These are phyloP conservation scores for Chaetops frenatus DNA, from an alignment of 2,113 vertebrate genomes.

Conservation along the genomic window DNA sequence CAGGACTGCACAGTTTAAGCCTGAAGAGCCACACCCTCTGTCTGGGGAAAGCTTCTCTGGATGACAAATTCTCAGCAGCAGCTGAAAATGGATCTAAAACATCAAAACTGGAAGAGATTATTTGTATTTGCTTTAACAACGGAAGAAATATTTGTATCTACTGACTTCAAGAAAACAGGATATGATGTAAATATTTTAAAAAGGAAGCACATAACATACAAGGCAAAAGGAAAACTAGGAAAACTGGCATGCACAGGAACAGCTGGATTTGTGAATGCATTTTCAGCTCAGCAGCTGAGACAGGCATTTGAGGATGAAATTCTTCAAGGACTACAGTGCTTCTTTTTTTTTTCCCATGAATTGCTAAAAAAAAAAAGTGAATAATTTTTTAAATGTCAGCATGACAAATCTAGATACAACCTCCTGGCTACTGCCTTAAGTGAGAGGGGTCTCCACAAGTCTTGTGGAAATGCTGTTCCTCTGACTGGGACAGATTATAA, in stretches of 20 bases:
- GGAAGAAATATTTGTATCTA: not conserved
- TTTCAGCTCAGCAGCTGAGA: not conserved
- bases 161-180: slow-evolving; percentile 18
- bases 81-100: not conserved
- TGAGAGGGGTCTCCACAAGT: not conserved
- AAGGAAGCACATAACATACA: not conserved
- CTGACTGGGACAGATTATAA: not conserved
- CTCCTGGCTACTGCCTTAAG: not conserved
- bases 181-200: not conserved
- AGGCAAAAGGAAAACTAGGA: not conserved
- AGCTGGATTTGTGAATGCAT: not conserved
- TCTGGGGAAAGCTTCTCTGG: not conserved
- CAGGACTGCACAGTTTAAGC: not conserved
- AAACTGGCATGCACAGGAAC: not conserved
- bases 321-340: not conserved
- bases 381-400: not conserved
- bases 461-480: not conserved
- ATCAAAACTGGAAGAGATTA: not conserved
- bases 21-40: not conserved
- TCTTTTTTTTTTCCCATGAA: not conserved
- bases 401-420: not conserved
- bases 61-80: not conserved
- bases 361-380: accelerated
- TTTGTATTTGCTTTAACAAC: not conserved
- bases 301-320: not conserved